A percentile compares a stretch with the other conserved stretches of the same genome.
These are phyloP conservation scores for Chiridota heheva DNA, from an alignment of 35 echinoderm and acorn worm species.

Conservation along the genomic window DNA sequence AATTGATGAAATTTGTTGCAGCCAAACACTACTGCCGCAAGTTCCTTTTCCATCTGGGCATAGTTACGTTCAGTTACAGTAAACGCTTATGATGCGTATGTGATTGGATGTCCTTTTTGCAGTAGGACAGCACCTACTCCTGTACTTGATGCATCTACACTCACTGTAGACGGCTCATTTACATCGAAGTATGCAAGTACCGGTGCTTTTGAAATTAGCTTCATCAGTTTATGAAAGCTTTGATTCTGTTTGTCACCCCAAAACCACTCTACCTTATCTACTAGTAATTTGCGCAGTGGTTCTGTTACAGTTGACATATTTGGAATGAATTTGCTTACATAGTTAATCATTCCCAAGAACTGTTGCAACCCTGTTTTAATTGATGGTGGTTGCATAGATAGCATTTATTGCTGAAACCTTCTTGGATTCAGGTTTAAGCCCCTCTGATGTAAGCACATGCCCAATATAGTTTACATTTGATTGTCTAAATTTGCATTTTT, in stretches of 20 bases:
- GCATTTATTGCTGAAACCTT: conserved; percentile 1
- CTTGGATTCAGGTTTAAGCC: conserved; percentile 2
- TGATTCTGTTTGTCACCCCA: conserved; percentile 18
- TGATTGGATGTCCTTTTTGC: conserved; percentile 25
- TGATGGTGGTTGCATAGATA: neutral
- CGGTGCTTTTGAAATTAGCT: conserved; percentile 5
- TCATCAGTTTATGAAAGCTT: conserved; percentile 11
- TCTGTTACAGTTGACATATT: conserved; percentile 9
- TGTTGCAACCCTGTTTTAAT: conserved; percentile 2
- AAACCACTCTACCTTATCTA: conserved; percentile 18
- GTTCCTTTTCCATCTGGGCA: conserved; percentile 66
- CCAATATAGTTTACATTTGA: conserved; percentile 34
- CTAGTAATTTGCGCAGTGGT: conserved; percentile 29
- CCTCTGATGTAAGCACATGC: conserved; percentile 28
- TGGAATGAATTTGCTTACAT: conserved; percentile 44
- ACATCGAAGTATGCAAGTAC: conserved; percentile 25
- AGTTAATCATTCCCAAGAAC: conserved; percentile 36
- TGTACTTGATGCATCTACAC: conserved; percentile 27
- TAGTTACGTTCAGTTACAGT: neutral
- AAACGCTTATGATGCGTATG: conserved; percentile 26
- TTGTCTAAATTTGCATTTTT: conserved; percentile 18
- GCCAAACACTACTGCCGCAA: conserved; percentile 20
- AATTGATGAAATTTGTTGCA: conserved; percentile 46
- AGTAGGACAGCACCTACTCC: conserved; percentile 31
- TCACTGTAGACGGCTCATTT: neutral